These are phyloP conservation scores for Xenopus tropicalis DNA, from an alignment of 2,113 vertebrate genomes.

Conservation along the genomic window DNA sequence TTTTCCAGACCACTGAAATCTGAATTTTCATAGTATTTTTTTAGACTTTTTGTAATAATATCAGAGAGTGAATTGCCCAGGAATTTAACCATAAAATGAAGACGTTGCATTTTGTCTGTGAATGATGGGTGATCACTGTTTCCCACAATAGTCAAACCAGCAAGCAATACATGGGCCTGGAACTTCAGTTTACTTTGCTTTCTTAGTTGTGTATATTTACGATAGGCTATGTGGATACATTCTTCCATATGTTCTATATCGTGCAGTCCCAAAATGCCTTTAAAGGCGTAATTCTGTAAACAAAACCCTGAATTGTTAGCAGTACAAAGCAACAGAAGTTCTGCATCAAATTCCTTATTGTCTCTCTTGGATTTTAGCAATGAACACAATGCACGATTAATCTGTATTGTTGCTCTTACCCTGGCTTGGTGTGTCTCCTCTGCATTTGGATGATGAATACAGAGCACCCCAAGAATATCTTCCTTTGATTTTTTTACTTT, in stretches of 20 bases:
- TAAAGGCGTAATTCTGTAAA: slow-evolving; percentile 46
- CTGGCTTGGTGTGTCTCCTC: slow-evolving; percentile 30
- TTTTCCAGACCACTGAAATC: no score
- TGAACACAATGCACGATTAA: slow-evolving; percentile 35
- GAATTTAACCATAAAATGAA: slow-evolving; percentile 46
- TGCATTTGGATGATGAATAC: background rate
- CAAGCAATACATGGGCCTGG: slow-evolving; percentile 56
- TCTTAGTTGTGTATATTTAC: slow-evolving; percentile 52
- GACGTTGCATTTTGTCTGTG: slow-evolving; percentile 49
- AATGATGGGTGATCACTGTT: slow-evolving; percentile 7
- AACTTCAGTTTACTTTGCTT: slow-evolving; percentile 45
- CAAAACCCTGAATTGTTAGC: slow-evolving; percentile 49
- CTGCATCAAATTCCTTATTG: slow-evolving; percentile 44
- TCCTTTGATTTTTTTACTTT: no score
- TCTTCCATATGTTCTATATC: slow-evolving; percentile 55
- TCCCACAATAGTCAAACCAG: slow-evolving; percentile 42
- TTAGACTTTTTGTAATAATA: slow-evolving; percentile 46
- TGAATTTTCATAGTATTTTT: slow-evolving; percentile 5
- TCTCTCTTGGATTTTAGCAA: slow-evolving; percentile 50
- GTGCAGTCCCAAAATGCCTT: slow-evolving; percentile 45
- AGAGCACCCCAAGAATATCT: no score
- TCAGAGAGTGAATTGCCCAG: slow-evolving; percentile 24
- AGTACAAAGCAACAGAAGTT: slow-evolving; percentile 55
- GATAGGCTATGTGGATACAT: slow-evolving; percentile 23
- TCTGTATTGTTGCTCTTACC: slow-evolving; percentile 39